Base-by-base conservation (phyloP, 2,888 invertebrate species). In the Nineta flava region DNA sequence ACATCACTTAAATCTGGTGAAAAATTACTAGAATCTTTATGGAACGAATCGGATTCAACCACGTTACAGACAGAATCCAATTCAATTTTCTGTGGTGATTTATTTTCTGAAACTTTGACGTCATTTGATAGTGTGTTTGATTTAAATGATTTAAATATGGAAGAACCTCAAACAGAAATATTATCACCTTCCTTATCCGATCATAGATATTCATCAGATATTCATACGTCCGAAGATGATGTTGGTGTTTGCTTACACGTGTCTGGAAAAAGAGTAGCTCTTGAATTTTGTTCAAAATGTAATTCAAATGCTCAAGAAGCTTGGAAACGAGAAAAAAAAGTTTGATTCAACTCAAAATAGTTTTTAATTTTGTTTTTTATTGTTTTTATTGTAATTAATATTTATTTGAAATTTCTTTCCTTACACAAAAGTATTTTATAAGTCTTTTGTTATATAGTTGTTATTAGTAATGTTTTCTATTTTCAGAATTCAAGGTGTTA, bases 171-270 rank as follows among this genome's bases (percentile, higher is more conserved):
- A n/a, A 10, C 15, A 15, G 10, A 16, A 15, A 42, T 15, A 10
- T 42, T 42, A 42, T 15, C 42, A 15, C 44, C 44, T 17, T 10
- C 15, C 10, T 45, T 45, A 45, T n/a, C 21, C 9, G 31, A 45
- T 26, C 31, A 45, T n/a, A 26, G n/a, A 10, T 31, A 45, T n/a
- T 45, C 45, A 9, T 21, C 31, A 12, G 6, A 15, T 21, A 13
- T 4, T n/a, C 9, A n/a, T 5, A 7, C 9, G 3, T 10, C 19
- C 17, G 26, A 21, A 9, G 63, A 66, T 12, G 66, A 68, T 55
- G 65, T 67, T 46, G 76, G 76, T 13, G 68, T 77, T 15, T 77
- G 77, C 57, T 62, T 77, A 12, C 76, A 77, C 57, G 69, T 76
- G 13, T 71, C 73, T 51, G 70, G 71, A 40, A 70, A 71, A 45